Base-by-base conservation (phyloP, 2,113 vertebrate genomes). In the Hippocampus mohnikei region DNA sequence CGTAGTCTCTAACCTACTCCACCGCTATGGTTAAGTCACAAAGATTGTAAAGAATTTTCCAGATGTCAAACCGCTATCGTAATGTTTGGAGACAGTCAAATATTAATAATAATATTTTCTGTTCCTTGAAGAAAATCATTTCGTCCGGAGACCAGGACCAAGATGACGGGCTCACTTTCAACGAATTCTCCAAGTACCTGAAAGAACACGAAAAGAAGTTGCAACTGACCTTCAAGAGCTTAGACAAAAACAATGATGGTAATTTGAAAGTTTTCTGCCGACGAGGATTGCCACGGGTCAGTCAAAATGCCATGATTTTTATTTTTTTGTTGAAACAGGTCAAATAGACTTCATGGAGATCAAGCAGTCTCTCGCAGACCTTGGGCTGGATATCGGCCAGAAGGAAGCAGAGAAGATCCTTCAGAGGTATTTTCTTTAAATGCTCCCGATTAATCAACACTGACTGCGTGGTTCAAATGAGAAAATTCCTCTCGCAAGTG, bases 201-300 rank as follows among this genome's bases (percentile, higher is more conserved):
- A 95, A 93, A 88, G 95, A 97, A 11, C 96, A 98, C 42, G 96
- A 99, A 85, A 97, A 95, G 88, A 96, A 98, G 88, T 92, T 99
- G 88, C 93, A 84, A 70, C 87, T 98, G 56, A 96, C 96, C 0
- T 98, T 98, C 91, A 98, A 94, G 81, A 96, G 94, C 85, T 74
- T 98, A 91, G 96, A 99, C 88, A 98, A 94, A 93, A 98, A 98
- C 83, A 93, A 94, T 29, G 96, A 98, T 60, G 96, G 96, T 98
- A 86, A 0, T 5, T 2, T 27, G 42, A 11, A 5, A 3, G 55
- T 15, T 41, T 64, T 0, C 37, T 16, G 50, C 7, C 29, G 2
- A 3, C 42, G 66, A 56, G 9, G 2, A 69, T 53, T 48, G 53
- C 25, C 20, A 41, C 27, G 12, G n/a, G 21, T 65, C 58, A 41